Evolutionary conservation across 1,140 invertebrate species (phyloP).

Genomic region (Coelopa frigida): DNA sequence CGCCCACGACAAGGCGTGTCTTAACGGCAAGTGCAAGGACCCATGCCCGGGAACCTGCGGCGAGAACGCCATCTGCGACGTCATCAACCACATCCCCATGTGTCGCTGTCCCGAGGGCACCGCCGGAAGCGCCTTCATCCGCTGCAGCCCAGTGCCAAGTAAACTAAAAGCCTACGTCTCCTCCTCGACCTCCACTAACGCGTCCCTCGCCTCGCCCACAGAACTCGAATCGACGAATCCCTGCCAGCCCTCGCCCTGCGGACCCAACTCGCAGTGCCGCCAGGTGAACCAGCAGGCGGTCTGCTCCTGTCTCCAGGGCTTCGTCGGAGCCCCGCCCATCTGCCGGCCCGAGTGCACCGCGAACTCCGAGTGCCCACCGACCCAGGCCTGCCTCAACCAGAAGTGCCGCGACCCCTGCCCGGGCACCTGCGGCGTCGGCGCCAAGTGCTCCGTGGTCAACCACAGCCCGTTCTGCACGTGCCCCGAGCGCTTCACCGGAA

Average conservation of each 20-base stretch:
- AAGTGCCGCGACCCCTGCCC: conserved; percentile 70
- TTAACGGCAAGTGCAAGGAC: conserved; percentile 73
- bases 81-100: conserved; percentile 68
- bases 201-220: conserved; percentile 43
- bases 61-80: conserved; percentile 66
- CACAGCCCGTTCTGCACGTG: conserved; percentile 79
- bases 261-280: conserved; percentile 68
- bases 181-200: background rate
- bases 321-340: conserved; percentile 60
- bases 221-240: conserved; percentile 49
- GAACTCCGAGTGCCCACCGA: conserved; percentile 61
- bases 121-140: conserved; percentile 63
- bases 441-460: conserved; percentile 70
- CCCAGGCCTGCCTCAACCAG: conserved; percentile 59
- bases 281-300: conserved; percentile 56
- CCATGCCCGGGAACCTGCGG: conserved; percentile 73
- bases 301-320: conserved; percentile 60
- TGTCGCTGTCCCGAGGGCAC: conserved; percentile 67
- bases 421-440: conserved; percentile 65
- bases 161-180: conserved; percentile 38
- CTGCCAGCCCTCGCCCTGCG: conserved; percentile 72
- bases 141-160: conserved; percentile 47
- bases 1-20: conserved; percentile 61
- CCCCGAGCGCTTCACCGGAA: conserved; percentile 62
- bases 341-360: conserved; percentile 66